Conservation (phyloP, 1,140 invertebrate genomes). For the Hycleus phaleratus region DNA sequence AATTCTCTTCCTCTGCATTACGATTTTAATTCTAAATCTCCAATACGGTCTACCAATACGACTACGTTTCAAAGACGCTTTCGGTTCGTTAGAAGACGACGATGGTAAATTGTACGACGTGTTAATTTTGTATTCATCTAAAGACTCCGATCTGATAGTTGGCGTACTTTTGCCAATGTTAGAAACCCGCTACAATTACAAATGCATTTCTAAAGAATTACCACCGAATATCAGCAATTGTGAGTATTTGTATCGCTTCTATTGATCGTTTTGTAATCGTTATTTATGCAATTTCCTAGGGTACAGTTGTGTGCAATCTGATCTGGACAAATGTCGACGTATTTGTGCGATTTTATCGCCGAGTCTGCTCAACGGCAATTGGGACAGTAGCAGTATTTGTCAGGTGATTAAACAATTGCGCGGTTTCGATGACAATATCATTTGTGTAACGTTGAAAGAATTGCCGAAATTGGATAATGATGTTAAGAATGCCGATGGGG, state of each 20-base stretch:
- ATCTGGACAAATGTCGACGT: constrained; percentile 25
- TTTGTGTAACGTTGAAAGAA: constrained; percentile 32
- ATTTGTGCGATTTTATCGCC: constrained; percentile 34
- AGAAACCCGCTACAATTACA: constrained; percentile 33
- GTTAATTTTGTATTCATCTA: constrained; percentile 32
- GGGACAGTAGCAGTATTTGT: constrained; percentile 28
- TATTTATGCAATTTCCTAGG: constrained; percentile 25
- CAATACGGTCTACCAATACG: constrained; percentile 32
- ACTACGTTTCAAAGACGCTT: constrained; percentile 34
- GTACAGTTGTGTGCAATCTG: constrained; percentile 24
- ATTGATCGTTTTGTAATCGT: not conserved
- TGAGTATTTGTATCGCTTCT: constrained; percentile 23
- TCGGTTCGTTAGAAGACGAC: constrained; percentile 30
- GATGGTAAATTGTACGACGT: constrained; percentile 38
- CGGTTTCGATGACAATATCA: constrained; percentile 23
- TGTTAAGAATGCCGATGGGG: constrained; percentile 33
- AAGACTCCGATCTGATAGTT: constrained; percentile 33
- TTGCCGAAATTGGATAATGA: constrained; percentile 29
- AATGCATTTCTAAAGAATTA: constrained; percentile 28
- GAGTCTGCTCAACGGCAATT: constrained; percentile 28
- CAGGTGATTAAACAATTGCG: constrained; percentile 35
- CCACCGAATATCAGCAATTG: constrained; percentile 27
- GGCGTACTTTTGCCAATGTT: constrained; percentile 35
- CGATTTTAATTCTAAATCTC: constrained; percentile 25
- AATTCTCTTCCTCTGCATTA: constrained; percentile 19